A percentile compares a stretch with the other conserved stretches of the same genome.
These are phyloP conservation scores for Sesamia inferens DNA, from an alignment of 2,888 invertebrate species.

Conservation along the genomic window DNA sequence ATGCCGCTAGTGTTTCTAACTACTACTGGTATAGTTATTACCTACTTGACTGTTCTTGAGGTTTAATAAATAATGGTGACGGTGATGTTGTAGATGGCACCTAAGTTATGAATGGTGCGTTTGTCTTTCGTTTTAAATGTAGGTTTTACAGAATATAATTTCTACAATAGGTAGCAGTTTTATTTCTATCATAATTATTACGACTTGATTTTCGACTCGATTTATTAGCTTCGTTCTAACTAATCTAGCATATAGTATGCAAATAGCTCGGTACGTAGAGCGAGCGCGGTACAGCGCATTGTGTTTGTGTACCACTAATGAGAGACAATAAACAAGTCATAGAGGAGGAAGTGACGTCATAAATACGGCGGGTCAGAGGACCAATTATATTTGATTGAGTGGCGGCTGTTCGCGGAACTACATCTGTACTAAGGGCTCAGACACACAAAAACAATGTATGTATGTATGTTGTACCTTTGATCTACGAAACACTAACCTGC, in stretches of 20 bases:
- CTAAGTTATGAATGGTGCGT: background rate
- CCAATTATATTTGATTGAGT: constrained; percentile 68
- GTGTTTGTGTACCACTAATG: constrained; percentile 36
- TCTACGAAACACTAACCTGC: background rate
- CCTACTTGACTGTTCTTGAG: background rate
- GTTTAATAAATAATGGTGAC: background rate
- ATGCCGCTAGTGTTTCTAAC: too few species aligned
- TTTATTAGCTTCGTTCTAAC: background rate
- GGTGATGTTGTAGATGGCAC: background rate
- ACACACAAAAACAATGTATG: background rate
- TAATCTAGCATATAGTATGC: background rate
- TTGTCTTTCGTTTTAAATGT: background rate
- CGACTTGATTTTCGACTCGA: background rate
- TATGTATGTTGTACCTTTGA: too few species aligned
- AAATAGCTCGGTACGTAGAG: too few species aligned
- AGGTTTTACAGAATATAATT: background rate
- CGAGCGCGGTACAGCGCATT: background rate
- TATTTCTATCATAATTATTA: background rate
- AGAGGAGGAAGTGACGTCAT: constrained; percentile 61
- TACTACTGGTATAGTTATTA: background rate
- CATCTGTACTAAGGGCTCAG: constrained; percentile 10
- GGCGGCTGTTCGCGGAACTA: constrained; percentile 23
- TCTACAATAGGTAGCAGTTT: background rate
- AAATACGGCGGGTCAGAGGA: constrained; percentile 49
- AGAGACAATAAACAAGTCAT: constrained; percentile 58